Evolutionary conservation across 2,888 invertebrate species (phyloP), one percentile per base, ranked within the genome.

Genomic region (Gasteruption jaculator): DNA sequence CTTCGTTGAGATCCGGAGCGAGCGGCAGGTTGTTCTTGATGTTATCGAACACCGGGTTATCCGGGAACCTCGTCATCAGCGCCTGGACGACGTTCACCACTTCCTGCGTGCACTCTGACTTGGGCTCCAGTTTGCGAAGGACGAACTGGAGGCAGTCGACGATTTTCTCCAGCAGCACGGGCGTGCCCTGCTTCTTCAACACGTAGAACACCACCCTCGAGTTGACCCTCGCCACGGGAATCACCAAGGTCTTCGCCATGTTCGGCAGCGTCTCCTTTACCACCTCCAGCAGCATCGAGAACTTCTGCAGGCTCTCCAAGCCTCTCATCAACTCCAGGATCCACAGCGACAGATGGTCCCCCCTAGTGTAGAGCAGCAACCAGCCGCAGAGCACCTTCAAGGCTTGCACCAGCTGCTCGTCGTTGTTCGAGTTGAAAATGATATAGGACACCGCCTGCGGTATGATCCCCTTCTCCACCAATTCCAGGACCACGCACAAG

Each of bases 381-480:
- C 86, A 87, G n/a, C 71, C 72, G 57, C 83, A 85, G 1, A 88
- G 71, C 32, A 81, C 76, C 14, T 75, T 74, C 3, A 87, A 71
- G 0, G 84, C 81, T 34, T 78, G 76, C 12, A 78, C 75, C 6
- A 85, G 73, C 22, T 78, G 78, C 1, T 74, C 73, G 8, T 78
- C 77, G 0, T 61, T 68, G 3, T 48, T 48, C 7, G 73, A 71
- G 2, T 65, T 68, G 8, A 70, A 70, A 48, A 76, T 41, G 56
- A 74, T 65, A 65, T 73, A 71, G 65, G 75, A 66, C 2, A 76
- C 75, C 3, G 74, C 75, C 39, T 60, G 54, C 5, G 64, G 56
- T 21, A 74, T 72, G 31, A 63, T 45, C 15, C 63, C 56, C 1
- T 56, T 47, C 21, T 73, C 66, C 14, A 81, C 71, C 1, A 83